phyloP scores from a whole-genome alignment of 2,113 vertebrate genomes.

The Chloropsis cyanopogon region DNA sequence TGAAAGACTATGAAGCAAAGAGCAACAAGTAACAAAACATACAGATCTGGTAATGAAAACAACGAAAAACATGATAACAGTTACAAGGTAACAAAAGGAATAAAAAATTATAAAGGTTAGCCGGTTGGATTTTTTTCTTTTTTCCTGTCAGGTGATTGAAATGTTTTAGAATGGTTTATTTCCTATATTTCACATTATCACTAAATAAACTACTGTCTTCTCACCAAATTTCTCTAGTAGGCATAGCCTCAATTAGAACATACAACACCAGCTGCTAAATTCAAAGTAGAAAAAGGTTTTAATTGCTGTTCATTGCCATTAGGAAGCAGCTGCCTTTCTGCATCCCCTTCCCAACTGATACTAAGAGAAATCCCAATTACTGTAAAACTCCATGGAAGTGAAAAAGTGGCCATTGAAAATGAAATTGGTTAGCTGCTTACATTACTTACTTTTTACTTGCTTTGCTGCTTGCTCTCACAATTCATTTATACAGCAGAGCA shows the following conservation, averaged over 20 bases:
- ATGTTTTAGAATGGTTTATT: neutral
- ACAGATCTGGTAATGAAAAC: neutral
- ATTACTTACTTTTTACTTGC: neutral
- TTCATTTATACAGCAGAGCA: neutral
- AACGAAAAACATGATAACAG: neutral
- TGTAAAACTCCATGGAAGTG: neutral
- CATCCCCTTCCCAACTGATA: neutral
- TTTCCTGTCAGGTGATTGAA: neutral
- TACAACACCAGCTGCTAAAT: neutral
- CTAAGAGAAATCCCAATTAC: neutral
- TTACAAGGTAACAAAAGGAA: neutral
- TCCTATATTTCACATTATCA: neutral
- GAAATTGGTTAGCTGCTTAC: neutral
- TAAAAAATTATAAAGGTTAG: neutral
- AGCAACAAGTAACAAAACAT: neutral
- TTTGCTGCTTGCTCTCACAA: neutral
- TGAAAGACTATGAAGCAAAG: neutral
- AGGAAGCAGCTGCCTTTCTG: neutral
- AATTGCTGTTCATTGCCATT: neutral
- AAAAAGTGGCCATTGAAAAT: neutral
- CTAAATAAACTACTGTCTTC: neutral
- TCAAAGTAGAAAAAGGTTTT: neutral
- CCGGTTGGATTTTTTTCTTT: neutral
- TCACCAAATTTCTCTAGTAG: neutral
- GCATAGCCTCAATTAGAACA: neutral